These are phyloP conservation scores for Anguilla marmorata DNA, from an alignment of 2,797 vertebrate species.

Conservation along the genomic window DNA sequence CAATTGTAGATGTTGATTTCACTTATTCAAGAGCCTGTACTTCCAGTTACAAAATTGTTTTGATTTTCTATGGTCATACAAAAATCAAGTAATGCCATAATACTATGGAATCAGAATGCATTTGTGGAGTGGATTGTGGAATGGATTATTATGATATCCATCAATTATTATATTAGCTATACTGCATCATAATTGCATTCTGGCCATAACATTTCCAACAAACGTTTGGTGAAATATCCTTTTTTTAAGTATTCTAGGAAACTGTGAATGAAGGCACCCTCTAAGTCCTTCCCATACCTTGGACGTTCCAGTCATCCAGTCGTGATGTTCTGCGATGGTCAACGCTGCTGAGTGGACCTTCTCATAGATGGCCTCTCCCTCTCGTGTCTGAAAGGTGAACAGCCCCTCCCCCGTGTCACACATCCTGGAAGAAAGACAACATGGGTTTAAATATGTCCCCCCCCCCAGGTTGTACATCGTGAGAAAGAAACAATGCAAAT, in stretches of 20 bases:
- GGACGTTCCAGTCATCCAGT: slow-evolving; percentile 4
- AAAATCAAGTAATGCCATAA: not conserved
- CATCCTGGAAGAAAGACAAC: slow-evolving; percentile 29
- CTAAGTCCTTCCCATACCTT: not conserved
- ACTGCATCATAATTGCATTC: not conserved
- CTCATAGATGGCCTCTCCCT: slow-evolving; percentile 40
- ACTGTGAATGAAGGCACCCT: no score
- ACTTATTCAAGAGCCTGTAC: not conserved
- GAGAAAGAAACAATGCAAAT: no score
- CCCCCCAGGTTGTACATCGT: not conserved
- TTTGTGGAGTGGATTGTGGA: not conserved
- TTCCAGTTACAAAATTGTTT: not conserved
- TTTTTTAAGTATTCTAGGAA: no score
- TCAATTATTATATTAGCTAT: not conserved
- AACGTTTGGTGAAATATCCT: not conserved
- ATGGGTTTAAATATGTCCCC: not conserved
- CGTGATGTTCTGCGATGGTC: slow-evolving; percentile 24
- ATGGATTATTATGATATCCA: not conserved
- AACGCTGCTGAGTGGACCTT: slow-evolving; percentile 30
- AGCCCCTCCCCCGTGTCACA: slow-evolving; percentile 47
- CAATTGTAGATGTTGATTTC: not conserved
- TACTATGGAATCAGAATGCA: not conserved
- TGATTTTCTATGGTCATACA: not conserved
- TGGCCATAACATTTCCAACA: not conserved
- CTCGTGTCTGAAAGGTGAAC: slow-evolving; percentile 45